Evolutionary conservation across 2,113 vertebrate species (phyloP).

Genomic region (Amblyopsis rosae): DNA sequence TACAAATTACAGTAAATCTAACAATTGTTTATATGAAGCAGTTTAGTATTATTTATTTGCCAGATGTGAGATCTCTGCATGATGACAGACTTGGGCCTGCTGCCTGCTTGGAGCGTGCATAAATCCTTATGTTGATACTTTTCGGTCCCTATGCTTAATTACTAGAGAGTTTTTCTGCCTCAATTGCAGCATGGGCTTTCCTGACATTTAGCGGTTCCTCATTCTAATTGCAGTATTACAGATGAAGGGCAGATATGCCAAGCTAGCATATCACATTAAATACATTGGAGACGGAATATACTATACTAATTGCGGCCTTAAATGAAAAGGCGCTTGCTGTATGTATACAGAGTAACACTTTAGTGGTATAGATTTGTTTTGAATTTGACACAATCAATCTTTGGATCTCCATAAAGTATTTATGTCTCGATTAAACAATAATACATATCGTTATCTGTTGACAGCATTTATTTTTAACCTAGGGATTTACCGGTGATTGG

Average conservation of each 20-base stretch:
- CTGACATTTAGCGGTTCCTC: slow-evolving; percentile 37
- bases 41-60: slow-evolving; percentile 21
- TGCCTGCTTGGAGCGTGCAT: slow-evolving; percentile 43
- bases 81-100: slow-evolving; percentile 30
- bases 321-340: slow-evolving; percentile 18
- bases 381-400: slow-evolving; percentile 30
- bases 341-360: slow-evolving; percentile 29
- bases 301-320: slow-evolving; percentile 43
- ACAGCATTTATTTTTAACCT: too few species aligned
- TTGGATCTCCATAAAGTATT: slow-evolving; percentile 38
- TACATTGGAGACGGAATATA: slow-evolving; percentile 29
- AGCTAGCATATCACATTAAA: slow-evolving; percentile 43
- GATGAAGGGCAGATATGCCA: slow-evolving; percentile 40
- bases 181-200: slow-evolving; percentile 20
- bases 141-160: slow-evolving; percentile 59
- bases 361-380: slow-evolving; percentile 20
- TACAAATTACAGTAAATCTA: too few species aligned
- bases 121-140: slow-evolving; percentile 54
- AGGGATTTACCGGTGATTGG: too few species aligned
- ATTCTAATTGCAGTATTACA: slow-evolving; percentile 53
- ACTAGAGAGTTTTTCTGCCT: slow-evolving; percentile 37
- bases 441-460: too few species aligned
- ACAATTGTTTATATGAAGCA: slow-evolving; percentile 33
- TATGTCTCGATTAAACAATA: neutral
- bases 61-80: slow-evolving; percentile 26